phyloP scores from a whole-genome alignment of 53 echinoderm and acorn worm genomes.

The Crossaster papposus region DNA sequence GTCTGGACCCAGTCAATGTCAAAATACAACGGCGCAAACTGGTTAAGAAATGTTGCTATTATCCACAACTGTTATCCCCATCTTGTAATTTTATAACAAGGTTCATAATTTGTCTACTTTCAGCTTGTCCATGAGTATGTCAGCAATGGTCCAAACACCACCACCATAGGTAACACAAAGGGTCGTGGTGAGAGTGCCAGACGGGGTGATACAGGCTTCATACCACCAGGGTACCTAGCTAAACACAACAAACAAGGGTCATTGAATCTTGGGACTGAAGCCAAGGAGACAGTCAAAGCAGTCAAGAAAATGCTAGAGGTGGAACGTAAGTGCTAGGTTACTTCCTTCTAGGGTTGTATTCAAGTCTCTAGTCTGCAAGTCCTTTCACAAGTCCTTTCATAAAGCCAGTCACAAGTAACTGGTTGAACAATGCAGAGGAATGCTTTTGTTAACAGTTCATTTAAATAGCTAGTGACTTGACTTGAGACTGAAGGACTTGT shows the following conservation, averaged over 20 bases:
- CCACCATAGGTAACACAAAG: not conserved
- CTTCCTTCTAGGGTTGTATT: too few species aligned
- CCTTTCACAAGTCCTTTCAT: too few species aligned
- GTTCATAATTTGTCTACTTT: not conserved
- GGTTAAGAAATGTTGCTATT: not conserved
- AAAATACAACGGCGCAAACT: too few species aligned
- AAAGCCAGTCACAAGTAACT: too few species aligned
- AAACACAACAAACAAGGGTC: slow-evolving; percentile 79
- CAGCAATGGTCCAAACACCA: slow-evolving; percentile 70
- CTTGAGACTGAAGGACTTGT: too few species aligned
- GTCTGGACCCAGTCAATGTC: too few species aligned
- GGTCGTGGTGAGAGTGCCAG: slow-evolving; percentile 81
- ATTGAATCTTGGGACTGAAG: slow-evolving; percentile 80
- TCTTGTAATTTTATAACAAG: not conserved
- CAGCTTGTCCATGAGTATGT: slow-evolving; percentile 81
- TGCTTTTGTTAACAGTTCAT: too few species aligned
- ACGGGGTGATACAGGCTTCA: slow-evolving; percentile 74
- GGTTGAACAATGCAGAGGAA: too few species aligned
- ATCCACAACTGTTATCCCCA: not conserved
- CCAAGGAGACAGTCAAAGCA: slow-evolving; percentile 89
- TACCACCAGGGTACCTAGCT: slow-evolving; percentile 90
- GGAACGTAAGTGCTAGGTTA: slow-evolving; percentile 80
- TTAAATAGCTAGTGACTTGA: too few species aligned
- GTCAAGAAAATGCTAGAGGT: slow-evolving; percentile 92
- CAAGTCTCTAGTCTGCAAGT: too few species aligned